Evolutionary conservation across 2,113 vertebrate species (phyloP).

Genomic region (Poicephalus gulielmi): DNA sequence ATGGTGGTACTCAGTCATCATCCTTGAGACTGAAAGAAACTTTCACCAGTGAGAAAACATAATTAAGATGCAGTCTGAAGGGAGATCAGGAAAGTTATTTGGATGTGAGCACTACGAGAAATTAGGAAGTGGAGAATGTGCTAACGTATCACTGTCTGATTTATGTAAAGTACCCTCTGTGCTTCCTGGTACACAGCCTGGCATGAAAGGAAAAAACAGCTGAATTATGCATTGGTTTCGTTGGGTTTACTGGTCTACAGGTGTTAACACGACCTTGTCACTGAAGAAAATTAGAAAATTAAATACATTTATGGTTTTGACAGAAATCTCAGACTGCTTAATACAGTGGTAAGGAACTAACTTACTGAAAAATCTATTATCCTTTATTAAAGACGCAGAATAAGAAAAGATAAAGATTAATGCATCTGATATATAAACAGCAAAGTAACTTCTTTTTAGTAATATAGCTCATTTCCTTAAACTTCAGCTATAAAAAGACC

Average conservation of each 20-base stretch:
- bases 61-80: neutral
- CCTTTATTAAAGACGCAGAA: conserved; percentile 23
- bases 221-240: neutral
- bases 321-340: conserved; percentile 1
- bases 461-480: neutral
- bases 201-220: neutral
- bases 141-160: neutral
- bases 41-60: neutral
- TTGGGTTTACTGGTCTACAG: neutral
- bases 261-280: neutral
- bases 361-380: neutral
- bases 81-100: neutral
- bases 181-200: neutral
- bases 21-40: neutral
- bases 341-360: neutral
- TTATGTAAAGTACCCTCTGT: neutral
- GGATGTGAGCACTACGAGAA: neutral
- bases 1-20: fast-evolving
- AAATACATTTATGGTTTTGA: conserved; percentile 22
- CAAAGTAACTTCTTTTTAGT: neutral
- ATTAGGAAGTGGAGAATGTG: neutral
- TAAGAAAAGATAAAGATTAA: neutral
- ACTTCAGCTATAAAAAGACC: neutral
- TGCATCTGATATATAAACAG: neutral
- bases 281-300: neutral